phyloP scores from a whole-genome alignment of 2,797 vertebrate genomes.

The Macroramphosus scolopax region DNA sequence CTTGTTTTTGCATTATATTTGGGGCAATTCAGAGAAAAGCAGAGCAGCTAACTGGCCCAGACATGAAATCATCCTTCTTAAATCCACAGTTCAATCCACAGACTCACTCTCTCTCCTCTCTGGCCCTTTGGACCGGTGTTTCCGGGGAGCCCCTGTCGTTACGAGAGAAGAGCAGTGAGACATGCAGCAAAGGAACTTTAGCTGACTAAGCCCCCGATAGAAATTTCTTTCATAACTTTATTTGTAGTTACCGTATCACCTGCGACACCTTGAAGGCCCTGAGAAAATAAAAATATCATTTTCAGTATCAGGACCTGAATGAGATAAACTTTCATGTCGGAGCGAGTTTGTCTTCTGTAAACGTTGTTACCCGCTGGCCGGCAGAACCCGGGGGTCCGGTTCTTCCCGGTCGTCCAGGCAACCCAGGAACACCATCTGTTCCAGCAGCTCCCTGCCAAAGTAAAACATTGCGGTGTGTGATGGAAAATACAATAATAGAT shows the following conservation, averaged over 20 bases:
- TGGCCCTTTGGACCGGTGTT: slow-evolving; percentile 81
- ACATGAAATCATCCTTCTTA: too few relatives aligned
- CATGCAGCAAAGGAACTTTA: too few relatives aligned
- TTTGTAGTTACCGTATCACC: slow-evolving; percentile 79
- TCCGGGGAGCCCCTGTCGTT: slow-evolving; percentile 79
- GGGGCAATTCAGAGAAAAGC: background rate
- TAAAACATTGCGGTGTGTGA: slow-evolving; percentile 19
- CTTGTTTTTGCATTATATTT: too few relatives aligned
- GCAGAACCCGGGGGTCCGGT: slow-evolving; percentile 84
- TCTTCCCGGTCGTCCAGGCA: slow-evolving; percentile 87
- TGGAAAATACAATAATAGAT: slow-evolving; percentile 20
- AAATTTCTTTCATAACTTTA: too few relatives aligned
- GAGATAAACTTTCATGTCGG: slow-evolving; percentile 13
- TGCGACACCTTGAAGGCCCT: slow-evolving; percentile 81
- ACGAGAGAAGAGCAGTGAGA: background rate
- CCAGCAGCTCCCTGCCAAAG: slow-evolving; percentile 82
- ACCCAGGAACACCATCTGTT: slow-evolving; percentile 86
- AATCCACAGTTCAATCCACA: too few relatives aligned
- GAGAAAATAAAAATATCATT: slow-evolving; percentile 30
- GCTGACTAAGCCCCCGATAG: too few relatives aligned
- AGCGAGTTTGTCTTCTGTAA: slow-evolving; percentile 4
- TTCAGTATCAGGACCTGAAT: slow-evolving; percentile 5
- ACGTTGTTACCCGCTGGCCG: slow-evolving; percentile 79
- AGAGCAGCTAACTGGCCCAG: background rate
- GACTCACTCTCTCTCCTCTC: slow-evolving; percentile 87